Evolutionary conservation across 2,113 vertebrate genomes (phyloP), one percentile per base, ranked within the genome.

Genomic region (Sialia sialis): DNA sequence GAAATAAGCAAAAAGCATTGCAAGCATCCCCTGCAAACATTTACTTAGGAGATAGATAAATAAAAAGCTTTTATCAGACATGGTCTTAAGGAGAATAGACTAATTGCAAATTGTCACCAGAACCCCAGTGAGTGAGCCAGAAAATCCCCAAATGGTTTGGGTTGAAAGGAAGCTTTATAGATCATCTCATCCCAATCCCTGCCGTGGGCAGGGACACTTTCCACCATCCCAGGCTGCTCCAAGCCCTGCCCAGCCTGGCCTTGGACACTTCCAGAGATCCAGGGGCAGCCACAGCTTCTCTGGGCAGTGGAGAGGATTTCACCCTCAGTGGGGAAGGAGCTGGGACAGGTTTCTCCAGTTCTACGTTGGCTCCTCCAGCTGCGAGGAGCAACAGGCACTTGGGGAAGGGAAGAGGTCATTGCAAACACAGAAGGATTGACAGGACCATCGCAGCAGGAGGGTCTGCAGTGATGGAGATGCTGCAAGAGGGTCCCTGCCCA

Each of bases 1-100:
- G 49, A 93, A 87, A 85, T 5, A 87, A n/a, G 49, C 41, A 58
- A 36, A 52, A 91, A 68, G 75, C 60, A 90, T 46, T 84, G 34
- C 64, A 93, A 81, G 32, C 73, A 90, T 86, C 59, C 27, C 17
- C 25, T 32, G 20, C 59, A 67, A 83, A 36, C 22, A 83, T 46
- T 41, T 62, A 30, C 38, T 39, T 54, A 58, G 34, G 39, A 93
- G 59, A 51, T 16, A 69, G 38, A 91, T 16, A 91, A 69, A 84
- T 58, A 77, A 69, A 87, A 73, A 55, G 11, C 25, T 80, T 60
- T 89, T 66, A 66, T 73, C 14, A 1, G 26, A 20, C 17, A 44
- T 0, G 9, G 26, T 30, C 89, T 82, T 75, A 62, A 87, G 62
- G 51, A 64, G 54, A 85, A 69, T 11, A 20, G 25, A 21, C 25